phyloP scores from a whole-genome alignment of 1,140 invertebrate genomes.

The Ceratosolen solmsi region DNA sequence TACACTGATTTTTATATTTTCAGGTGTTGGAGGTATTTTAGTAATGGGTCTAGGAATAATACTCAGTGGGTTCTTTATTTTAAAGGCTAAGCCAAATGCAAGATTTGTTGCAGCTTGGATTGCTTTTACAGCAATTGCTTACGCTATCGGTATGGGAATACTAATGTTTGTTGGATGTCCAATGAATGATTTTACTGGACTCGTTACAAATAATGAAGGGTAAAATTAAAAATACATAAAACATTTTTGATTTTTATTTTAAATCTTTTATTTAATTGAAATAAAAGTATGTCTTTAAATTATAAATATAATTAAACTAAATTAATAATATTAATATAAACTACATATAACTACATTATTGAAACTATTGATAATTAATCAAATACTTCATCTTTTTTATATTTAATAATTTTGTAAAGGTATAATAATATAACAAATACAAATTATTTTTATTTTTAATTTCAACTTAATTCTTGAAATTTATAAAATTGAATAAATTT shows the following conservation, averaged over 20 bases:
- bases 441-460: too few species aligned
- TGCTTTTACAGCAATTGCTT: slow-evolving; percentile 89
- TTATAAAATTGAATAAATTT: too few species aligned
- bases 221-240: slow-evolving; percentile 55
- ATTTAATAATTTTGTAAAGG: too few species aligned
- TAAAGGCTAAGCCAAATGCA: slow-evolving; percentile 87
- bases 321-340: background rate
- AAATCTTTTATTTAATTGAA: background rate
- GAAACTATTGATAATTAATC: too few species aligned
- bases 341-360: too few species aligned
- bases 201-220: slow-evolving; percentile 68
- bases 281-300: too few species aligned
- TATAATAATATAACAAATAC: too few species aligned
- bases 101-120: slow-evolving; percentile 92
- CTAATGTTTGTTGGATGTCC: slow-evolving; percentile 93
- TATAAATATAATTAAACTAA: too few species aligned
- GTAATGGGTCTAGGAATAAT: slow-evolving; percentile 94
- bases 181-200: slow-evolving; percentile 85
- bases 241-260: too few species aligned
- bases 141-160: slow-evolving; percentile 88
- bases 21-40: slow-evolving; percentile 91
- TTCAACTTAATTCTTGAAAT: too few species aligned
- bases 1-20: background rate
- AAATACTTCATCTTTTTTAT: too few species aligned
- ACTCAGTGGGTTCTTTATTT: slow-evolving; percentile 88